phyloP scores from a whole-genome alignment of 2,113 vertebrate genomes.

The Ornithorhynchus anatinus region DNA sequence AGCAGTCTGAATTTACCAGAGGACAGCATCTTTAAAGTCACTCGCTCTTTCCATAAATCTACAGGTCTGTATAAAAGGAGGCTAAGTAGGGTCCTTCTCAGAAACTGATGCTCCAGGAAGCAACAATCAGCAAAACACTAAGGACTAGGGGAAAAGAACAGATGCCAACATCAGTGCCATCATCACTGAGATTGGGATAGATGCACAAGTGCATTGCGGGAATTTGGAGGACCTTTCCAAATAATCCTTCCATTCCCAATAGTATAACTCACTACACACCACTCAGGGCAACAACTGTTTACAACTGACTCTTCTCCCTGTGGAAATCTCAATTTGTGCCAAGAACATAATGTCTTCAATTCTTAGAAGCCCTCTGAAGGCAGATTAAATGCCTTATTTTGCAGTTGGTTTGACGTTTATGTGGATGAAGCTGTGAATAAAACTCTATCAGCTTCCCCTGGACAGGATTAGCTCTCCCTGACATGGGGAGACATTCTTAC shows the following conservation, averaged over 20 bases:
- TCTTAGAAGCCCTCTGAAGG: slow-evolving; percentile 6
- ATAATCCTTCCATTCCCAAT: not conserved
- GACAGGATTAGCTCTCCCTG: not conserved
- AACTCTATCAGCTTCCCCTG: slow-evolving; percentile 26
- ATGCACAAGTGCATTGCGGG: not conserved
- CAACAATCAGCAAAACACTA: not conserved
- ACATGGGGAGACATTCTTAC: not conserved
- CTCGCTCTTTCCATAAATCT: not conserved
- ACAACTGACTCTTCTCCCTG: not conserved
- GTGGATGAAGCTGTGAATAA: slow-evolving; percentile 18
- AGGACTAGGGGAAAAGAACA: not conserved
- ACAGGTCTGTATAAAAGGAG: not conserved
- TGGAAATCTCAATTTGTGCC: not conserved
- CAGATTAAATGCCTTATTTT: slow-evolving; percentile 6
- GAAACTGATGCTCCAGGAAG: slow-evolving; percentile 11
- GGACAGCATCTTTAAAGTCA: not conserved
- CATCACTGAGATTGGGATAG: not conserved
- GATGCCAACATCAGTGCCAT: not conserved
- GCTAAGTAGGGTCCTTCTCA: not conserved
- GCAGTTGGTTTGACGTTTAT: not conserved
- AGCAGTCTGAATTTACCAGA: not conserved
- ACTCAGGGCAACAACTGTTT: not conserved
- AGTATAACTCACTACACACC: not conserved
- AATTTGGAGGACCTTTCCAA: not conserved
- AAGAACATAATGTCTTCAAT: not conserved